Conservation (phyloP, 1,140 invertebrate species). For the Papilio helenus region DNA sequence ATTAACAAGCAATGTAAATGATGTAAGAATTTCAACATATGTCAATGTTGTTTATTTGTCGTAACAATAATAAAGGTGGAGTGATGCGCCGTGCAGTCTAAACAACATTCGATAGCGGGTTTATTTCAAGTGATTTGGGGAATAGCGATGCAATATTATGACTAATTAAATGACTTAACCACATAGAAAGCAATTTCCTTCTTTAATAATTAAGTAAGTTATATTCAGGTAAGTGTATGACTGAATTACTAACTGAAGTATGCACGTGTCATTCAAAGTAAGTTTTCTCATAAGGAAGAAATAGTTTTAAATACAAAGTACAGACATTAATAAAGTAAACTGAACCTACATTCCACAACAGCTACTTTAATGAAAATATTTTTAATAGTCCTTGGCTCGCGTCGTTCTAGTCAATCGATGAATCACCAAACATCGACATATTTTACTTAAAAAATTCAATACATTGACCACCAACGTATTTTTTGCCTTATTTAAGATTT, state of each 20-base stretch:
- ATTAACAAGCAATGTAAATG: constrained; percentile 30
- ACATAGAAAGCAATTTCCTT: neutral
- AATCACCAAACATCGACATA: neutral
- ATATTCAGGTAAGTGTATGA: neutral
- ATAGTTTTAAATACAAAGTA: neutral
- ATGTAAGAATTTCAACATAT: constrained; percentile 26
- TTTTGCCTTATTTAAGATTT: neutral
- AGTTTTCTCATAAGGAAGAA: neutral
- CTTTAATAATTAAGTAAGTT: neutral
- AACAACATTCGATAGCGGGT: neutral
- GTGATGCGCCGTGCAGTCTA: constrained; percentile 7
- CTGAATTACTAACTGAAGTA: neutral
- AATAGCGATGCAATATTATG: neutral
- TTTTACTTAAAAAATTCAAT: neutral
- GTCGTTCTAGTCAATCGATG: constrained; percentile 6
- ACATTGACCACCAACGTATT: neutral
- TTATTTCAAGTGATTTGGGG: neutral
- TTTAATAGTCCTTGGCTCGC: neutral
- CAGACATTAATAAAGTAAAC: neutral
- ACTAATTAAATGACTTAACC: neutral
- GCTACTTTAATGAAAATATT: constrained; percentile 3
- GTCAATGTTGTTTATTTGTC: constrained; percentile 3
- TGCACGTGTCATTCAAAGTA: neutral
- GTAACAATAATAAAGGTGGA: constrained; percentile 16
- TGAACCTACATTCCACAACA: neutral